Percentiles rank a stretch among this genome's conserved stretches.
Evolutionary conservation across 2,888 invertebrate genomes (phyloP).

Genomic region (Neelides folsomi): DNA sequence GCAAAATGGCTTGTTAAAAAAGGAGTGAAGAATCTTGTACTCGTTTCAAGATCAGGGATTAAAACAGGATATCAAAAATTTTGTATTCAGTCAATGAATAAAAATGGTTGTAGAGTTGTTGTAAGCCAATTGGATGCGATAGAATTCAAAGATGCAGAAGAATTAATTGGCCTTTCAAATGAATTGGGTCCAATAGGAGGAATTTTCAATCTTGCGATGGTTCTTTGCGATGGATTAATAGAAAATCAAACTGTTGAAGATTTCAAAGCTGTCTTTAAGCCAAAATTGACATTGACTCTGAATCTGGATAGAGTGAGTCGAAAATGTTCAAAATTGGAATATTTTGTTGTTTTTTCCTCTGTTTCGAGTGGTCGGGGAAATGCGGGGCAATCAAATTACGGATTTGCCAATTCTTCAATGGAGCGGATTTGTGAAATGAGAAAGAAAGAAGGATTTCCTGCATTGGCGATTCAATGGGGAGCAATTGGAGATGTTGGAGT

Average conservation of each 20-base stretch:
- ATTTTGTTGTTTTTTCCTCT: slow-evolving; percentile 47
- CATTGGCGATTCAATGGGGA: slow-evolving; percentile 47
- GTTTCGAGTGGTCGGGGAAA: slow-evolving; percentile 47
- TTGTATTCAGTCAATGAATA: slow-evolving; percentile 44
- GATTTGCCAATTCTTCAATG: slow-evolving; percentile 47
- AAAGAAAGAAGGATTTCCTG: slow-evolving; percentile 39
- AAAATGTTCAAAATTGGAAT: slow-evolving; percentile 36
- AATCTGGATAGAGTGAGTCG: slow-evolving; percentile 42
- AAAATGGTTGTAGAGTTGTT: slow-evolving; percentile 43
- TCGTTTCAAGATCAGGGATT: slow-evolving; percentile 11
- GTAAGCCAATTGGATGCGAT: neutral
- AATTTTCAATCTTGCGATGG: slow-evolving; percentile 77
- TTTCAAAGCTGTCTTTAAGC: slow-evolving; percentile 39
- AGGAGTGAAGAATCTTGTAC: slow-evolving; percentile 10
- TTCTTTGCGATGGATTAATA: slow-evolving; percentile 37
- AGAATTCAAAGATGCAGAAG: slow-evolving; percentile 1
- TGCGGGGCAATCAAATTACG: slow-evolving; percentile 48
- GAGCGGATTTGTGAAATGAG: slow-evolving; percentile 44
- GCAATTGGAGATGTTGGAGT: slow-evolving; percentile 48
- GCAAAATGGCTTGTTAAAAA: slow-evolving; percentile 10
- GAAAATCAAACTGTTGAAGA: slow-evolving; percentile 39
- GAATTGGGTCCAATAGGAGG: slow-evolving; percentile 63
- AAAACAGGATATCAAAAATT: slow-evolving; percentile 10
- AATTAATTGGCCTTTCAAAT: slow-evolving; percentile 38
- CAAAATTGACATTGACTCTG: slow-evolving; percentile 43